Evolutionary conservation across 2,888 invertebrate genomes (phyloP).

Genomic region (Perizoma affinitatum): DNA sequence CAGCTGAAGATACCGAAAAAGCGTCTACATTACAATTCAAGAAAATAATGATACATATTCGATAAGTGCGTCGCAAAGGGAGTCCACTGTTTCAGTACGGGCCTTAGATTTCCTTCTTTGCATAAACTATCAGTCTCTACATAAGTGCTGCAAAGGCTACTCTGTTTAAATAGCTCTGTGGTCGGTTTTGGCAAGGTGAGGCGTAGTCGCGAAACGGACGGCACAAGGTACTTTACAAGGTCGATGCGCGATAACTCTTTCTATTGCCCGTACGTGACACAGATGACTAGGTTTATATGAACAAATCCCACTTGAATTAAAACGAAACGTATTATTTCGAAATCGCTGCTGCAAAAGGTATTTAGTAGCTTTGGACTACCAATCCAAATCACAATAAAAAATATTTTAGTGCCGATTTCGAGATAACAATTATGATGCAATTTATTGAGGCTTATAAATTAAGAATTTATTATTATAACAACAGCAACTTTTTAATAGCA

Average conservation of each 20-base stretch:
- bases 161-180: slow-evolving; percentile 2
- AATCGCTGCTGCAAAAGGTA: slow-evolving; percentile 5
- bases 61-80: too few relatives aligned
- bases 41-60: too few relatives aligned
- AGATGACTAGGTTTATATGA: slow-evolving; percentile 35
- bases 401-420: not conserved
- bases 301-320: slow-evolving; percentile 11
- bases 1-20: too few relatives aligned
- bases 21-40: too few relatives aligned
- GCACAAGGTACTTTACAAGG: slow-evolving; percentile 48
- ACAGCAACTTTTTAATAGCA: too few relatives aligned
- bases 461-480: too few relatives aligned
- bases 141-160: not conserved
- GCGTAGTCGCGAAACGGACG: slow-evolving; percentile 46
- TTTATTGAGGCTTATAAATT: slow-evolving; percentile 3
- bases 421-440: slow-evolving; percentile 4
- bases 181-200: slow-evolving; percentile 55
- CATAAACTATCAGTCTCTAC: too few relatives aligned
- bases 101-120: too few relatives aligned
- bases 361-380: slow-evolving; percentile 17
- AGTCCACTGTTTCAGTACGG: too few relatives aligned
- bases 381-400: not conserved
- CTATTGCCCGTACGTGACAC: slow-evolving; percentile 43
- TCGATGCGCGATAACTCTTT: slow-evolving; percentile 38
- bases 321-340: slow-evolving; percentile 12